Base-by-base conservation (phyloP, 1,140 invertebrate species). In the Pararge aegeria region DNA sequence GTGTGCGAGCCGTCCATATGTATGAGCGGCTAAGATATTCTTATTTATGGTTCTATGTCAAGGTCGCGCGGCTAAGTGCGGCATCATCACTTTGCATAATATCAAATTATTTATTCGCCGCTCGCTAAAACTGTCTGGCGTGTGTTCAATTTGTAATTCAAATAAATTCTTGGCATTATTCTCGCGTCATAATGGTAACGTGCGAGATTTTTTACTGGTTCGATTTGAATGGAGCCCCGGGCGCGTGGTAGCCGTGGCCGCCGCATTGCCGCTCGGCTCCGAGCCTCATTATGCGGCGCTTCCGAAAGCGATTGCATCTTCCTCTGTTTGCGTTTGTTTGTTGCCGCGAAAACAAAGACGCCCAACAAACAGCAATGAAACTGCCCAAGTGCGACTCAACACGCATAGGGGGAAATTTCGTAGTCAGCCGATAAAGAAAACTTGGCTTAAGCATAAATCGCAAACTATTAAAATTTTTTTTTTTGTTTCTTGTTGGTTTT, bases 51-150 rank as follows among this genome's bases (percentile, higher is more conserved):
- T 73, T 85, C 75, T 86, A 80, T 84, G 82, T 89, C 87, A 89
- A 86, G 86, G 86, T 75, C 82, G 70, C 63, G 70, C 67, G 60
- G 65, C 74, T 75, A 75, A 80, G 69, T 74, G 73, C 66, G 73
- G 72, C 73, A 84, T 80, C 81, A 80, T 76, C 80, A 70, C 64
- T 88, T 88, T 84, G 84, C 84, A 89, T 87, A 85, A 87, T 89
- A 84, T 85, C 83, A 87, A 87, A 89, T 87, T 84, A 84, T 83
- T 86, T 87, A 87, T 89, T 85, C 86, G 82, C 78, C 65, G 65
- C 77, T 77, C 82, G 76, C 82, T 79, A 81, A 85, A 84, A 84
- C 80, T 71, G 83, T 86, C 79, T 84, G 80, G 60, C 69, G 72
- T 78, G 65, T 60, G 67, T 83, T 78, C 80, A 80, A 87, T 89